Evolutionary conservation across 2,888 invertebrate genomes (phyloP).

Genomic region (Agrochola litura): DNA sequence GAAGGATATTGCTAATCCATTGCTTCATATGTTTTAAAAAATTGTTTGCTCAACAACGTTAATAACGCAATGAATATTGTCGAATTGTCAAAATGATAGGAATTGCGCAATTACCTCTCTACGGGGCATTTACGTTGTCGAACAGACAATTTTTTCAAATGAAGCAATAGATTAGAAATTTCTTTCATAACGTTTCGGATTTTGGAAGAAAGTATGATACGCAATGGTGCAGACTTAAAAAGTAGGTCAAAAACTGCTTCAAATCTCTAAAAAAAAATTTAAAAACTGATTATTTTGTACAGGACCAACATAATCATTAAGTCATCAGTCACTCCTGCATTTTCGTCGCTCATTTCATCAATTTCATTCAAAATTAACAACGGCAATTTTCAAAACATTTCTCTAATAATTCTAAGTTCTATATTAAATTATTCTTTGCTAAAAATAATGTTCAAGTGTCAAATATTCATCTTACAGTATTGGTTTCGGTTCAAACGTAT

Average conservation of each 20-base stretch:
- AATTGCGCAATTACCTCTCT: no score
- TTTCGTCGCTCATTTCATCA: neutral
- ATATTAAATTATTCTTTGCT: neutral
- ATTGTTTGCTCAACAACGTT: no score
- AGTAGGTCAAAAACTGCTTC: neutral
- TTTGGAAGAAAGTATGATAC: no score
- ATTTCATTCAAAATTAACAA: constrained; percentile 19
- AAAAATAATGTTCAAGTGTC: constrained; percentile 32
- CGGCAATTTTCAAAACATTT: neutral
- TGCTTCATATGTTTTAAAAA: no score
- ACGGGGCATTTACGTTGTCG: no score
- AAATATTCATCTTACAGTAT: constrained; percentile 50
- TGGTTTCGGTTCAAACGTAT: constrained; percentile 6
- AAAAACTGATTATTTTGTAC: constrained; percentile 21
- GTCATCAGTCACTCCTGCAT: constrained; percentile 10
- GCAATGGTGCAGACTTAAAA: neutral
- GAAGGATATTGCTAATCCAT: no score
- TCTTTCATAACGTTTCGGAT: no score
- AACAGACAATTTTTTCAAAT: no score
- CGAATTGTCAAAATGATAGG: no score
- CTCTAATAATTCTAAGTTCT: constrained; percentile 24
- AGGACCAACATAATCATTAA: constrained; percentile 10
- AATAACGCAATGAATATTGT: no score
- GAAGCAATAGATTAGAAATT: no score
- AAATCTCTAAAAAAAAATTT: neutral